Percentiles rank a stretch among this genome's conserved stretches.
These are phyloP conservation scores for Melolontha melolontha DNA, from an alignment of 2,888 invertebrate species.

Conservation along the genomic window DNA sequence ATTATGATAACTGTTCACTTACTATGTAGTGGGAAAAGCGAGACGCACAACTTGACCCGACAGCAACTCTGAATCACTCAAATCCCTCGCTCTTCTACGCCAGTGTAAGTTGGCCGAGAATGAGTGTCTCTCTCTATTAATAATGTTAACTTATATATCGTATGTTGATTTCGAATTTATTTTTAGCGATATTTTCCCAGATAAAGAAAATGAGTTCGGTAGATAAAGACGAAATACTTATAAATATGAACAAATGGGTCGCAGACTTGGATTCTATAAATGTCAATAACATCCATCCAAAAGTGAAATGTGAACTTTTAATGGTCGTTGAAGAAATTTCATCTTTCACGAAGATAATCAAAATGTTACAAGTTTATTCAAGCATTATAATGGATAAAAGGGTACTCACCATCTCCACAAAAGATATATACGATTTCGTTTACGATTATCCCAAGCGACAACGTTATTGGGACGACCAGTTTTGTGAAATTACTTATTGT, in stretches of 20 bases:
- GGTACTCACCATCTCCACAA: conserved; percentile 11
- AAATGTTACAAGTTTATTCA: conserved; percentile 33
- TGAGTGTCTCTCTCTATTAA: too few relatives aligned
- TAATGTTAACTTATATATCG: too few relatives aligned
- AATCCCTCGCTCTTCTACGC: too few relatives aligned
- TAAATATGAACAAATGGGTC: conserved; percentile 37
- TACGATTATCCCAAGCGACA: neutral
- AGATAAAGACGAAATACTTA: too few relatives aligned
- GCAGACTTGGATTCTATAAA: conserved; percentile 28
- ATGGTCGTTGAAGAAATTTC: conserved; percentile 39
- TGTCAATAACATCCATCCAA: conserved; percentile 32
- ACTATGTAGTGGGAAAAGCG: too few relatives aligned
- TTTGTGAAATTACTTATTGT: conserved; percentile 8
- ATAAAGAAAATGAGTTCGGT: too few relatives aligned
- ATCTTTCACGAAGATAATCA: conserved; percentile 24
- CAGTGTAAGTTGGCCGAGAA: too few relatives aligned
- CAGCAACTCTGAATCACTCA: too few relatives aligned
- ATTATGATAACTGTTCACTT: too few relatives aligned
- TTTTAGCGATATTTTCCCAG: too few relatives aligned
- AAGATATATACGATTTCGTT: conserved; percentile 27
- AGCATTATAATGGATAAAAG: conserved; percentile 16
- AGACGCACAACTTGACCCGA: too few relatives aligned
- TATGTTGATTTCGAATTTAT: too few relatives aligned
- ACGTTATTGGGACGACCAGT: conserved; percentile 15
- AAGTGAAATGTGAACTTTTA: conserved; percentile 36